These are phyloP conservation scores for Cardiocondyla obscurior DNA, from an alignment of 1,140 invertebrate genomes.

Conservation along the genomic window DNA sequence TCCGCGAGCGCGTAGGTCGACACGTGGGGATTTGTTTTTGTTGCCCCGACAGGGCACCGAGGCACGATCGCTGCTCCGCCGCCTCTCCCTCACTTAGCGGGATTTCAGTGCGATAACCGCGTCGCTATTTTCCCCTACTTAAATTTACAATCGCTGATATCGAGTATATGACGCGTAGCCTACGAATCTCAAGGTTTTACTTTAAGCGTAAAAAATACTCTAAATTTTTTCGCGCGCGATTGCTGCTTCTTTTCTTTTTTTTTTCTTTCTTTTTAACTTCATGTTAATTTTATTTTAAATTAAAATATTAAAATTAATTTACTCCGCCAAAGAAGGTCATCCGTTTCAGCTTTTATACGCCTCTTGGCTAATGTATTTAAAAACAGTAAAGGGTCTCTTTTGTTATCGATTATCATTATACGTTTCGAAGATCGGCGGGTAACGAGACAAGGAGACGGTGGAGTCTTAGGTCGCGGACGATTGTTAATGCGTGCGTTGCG, in stretches of 20 bases:
- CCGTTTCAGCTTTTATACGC: neutral
- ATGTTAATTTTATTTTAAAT: neutral
- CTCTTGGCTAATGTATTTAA: neutral
- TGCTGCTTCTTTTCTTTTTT: neutral
- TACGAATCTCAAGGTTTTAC: neutral
- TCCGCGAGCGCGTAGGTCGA: neutral
- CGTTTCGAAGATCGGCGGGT: neutral
- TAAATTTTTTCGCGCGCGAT: too few relatives aligned
- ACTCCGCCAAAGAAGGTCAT: too few relatives aligned
- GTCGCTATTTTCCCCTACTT: conserved; percentile 7
- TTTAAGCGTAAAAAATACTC: too few relatives aligned
- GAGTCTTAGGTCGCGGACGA: too few relatives aligned
- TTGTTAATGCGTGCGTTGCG: neutral
- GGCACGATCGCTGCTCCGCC: neutral
- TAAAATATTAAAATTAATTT: neutral
- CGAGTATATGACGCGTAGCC: neutral
- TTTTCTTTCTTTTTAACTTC: neutral
- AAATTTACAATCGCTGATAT: neutral
- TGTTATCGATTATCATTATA: neutral
- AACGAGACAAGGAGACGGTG: neutral
- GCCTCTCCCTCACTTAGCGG: neutral
- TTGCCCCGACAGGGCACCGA: neutral
- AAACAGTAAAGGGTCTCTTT: neutral
- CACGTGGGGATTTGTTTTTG: conserved; percentile 14
- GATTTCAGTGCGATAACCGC: neutral